Conservation (phyloP, 2,888 invertebrate species). For the Rhagonycha fulva region DNA sequence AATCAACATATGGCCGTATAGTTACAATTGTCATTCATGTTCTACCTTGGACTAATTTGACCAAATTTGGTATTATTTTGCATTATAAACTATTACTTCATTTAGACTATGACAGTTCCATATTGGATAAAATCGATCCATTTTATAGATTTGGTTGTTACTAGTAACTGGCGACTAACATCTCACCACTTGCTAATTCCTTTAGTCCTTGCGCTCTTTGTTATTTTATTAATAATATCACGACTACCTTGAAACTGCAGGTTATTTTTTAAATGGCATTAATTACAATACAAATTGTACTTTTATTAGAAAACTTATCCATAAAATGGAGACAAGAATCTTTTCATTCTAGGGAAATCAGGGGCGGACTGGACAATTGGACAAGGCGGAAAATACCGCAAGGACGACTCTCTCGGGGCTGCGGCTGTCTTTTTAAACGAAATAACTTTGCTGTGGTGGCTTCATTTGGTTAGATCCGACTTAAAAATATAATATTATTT, state of each 20-base stretch:
- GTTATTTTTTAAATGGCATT: neutral
- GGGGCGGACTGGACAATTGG: neutral
- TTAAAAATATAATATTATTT: no score
- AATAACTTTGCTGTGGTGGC: no score
- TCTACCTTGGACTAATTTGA: slow-evolving; percentile 40
- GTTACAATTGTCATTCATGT: slow-evolving; percentile 18
- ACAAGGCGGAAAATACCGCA: no score
- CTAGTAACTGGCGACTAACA: neutral
- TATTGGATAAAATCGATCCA: slow-evolving; percentile 8
- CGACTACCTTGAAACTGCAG: neutral
- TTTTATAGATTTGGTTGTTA: neutral
- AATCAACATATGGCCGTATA: slow-evolving; percentile 20
- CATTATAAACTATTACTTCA: slow-evolving; percentile 33
- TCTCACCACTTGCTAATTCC: slow-evolving; percentile 11
- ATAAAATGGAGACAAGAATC: neutral
- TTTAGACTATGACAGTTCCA: slow-evolving; percentile 18
- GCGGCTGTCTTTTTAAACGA: no score
- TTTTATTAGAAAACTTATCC: neutral
- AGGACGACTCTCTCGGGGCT: no score
- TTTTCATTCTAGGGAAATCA: neutral
- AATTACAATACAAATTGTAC: neutral
- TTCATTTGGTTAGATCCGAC: no score
- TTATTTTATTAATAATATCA: slow-evolving; percentile 1
- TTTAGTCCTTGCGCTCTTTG: slow-evolving; percentile 13
- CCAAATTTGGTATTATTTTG: slow-evolving; percentile 42